A percentile compares a stretch with the other conserved stretches of the same genome.
Evolutionary conservation across 2,113 vertebrate species (phyloP).

Genomic region (Misgurnus anguillicaudatus): DNA sequence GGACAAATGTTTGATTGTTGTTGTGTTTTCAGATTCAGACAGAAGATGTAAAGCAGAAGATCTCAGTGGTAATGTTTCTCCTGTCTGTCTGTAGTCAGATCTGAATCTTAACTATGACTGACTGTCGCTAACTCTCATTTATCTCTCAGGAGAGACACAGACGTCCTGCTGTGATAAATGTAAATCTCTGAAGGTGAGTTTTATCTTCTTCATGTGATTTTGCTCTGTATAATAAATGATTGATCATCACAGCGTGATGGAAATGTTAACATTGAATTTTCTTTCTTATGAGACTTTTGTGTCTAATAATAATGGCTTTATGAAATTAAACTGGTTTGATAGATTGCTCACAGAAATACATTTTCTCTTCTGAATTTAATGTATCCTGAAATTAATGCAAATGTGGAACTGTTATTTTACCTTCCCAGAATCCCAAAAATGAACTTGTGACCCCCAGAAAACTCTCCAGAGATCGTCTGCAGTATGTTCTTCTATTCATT

Average conservation of each 20-base stretch:
- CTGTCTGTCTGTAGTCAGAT: neutral
- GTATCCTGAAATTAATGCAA: neutral
- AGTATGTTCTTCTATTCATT: conserved; percentile 68
- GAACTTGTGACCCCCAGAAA: conserved; percentile 78
- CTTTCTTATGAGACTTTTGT: no score
- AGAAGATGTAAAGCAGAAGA: neutral
- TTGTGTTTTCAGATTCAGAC: conserved; percentile 20
- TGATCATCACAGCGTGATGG: no score
- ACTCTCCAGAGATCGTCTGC: conserved; percentile 72
- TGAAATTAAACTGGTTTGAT: no score
- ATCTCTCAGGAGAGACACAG: conserved; percentile 55
- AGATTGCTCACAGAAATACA: no score
- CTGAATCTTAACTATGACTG: no score
- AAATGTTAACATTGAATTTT: no score
- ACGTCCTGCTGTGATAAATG: conserved; percentile 73
- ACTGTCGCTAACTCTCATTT: neutral
- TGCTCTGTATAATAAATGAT: no score
- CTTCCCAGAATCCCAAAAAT: conserved; percentile 70
- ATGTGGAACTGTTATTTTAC: conserved; percentile 28
- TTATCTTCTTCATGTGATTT: neutral
- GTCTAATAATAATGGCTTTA: no score
- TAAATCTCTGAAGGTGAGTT: conserved; percentile 68
- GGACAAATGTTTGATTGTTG: neutral
- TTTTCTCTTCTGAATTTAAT: no score
- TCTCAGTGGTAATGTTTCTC: neutral